A percentile compares a stretch with the other conserved stretches of the same genome.
Conservation (phyloP, 1,140 invertebrate genomes). For the Drosophila nigromelanica region DNA sequence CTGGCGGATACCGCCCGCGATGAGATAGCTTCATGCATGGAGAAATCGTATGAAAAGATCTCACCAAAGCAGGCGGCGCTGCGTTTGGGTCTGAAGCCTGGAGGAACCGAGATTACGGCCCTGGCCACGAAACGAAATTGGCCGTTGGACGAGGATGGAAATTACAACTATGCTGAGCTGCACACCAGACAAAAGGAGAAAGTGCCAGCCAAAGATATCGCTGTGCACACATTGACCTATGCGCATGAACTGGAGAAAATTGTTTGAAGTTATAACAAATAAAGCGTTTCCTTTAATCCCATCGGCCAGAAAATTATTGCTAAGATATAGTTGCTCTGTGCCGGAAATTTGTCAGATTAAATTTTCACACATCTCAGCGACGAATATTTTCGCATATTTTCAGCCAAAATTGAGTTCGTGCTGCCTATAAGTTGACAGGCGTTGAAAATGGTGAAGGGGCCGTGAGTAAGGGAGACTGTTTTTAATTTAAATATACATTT, state of each 20-base stretch:
- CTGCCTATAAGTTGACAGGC: slow-evolving; percentile 61
- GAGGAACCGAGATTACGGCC: slow-evolving; percentile 88
- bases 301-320: slow-evolving; percentile 56
- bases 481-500: slow-evolving; percentile 16
- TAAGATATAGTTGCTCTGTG: slow-evolving; percentile 21
- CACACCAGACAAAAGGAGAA: slow-evolving; percentile 89
- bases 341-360: slow-evolving; percentile 77
- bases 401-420: slow-evolving; percentile 44
- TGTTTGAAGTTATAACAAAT: slow-evolving; percentile 86
- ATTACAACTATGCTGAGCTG: slow-evolving; percentile 90
- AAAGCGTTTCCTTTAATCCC: slow-evolving; percentile 45
- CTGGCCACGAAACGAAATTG: slow-evolving; percentile 92
- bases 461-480: neutral
- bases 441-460: slow-evolving; percentile 38
- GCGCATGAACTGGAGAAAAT: slow-evolving; percentile 99
- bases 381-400: slow-evolving; percentile 39
- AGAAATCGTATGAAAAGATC: slow-evolving; percentile 97
- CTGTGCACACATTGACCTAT: slow-evolving; percentile 97
- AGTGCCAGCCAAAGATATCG: slow-evolving; percentile 94
- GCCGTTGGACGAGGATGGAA: slow-evolving; percentile 90
- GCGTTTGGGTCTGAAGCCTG: slow-evolving; percentile 93
- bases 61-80: slow-evolving; percentile 92
- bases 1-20: slow-evolving; percentile 97
- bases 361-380: slow-evolving; percentile 70
- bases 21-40: slow-evolving; percentile 98